These are phyloP conservation scores for Adelphocoris suturalis DNA, from an alignment of 2,888 invertebrate genomes.

Conservation along the genomic window DNA sequence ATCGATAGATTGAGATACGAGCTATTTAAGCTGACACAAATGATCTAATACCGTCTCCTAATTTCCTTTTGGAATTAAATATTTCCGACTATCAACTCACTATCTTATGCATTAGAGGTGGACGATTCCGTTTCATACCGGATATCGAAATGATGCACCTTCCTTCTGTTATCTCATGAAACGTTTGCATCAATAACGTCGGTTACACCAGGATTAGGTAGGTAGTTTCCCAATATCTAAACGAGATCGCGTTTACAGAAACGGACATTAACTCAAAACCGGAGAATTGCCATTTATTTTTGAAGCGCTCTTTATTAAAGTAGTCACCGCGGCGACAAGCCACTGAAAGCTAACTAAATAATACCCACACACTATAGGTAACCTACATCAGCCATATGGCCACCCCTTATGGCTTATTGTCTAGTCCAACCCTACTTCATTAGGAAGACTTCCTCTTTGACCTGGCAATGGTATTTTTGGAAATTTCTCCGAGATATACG, in stretches of 20 bases:
- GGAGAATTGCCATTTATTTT: background rate
- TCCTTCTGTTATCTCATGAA: background rate
- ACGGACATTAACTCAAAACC: background rate
- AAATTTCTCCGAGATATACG: background rate
- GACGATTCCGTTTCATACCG: background rate
- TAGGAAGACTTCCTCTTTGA: conserved; percentile 16
- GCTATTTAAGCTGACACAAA: no score
- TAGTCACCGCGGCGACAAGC: background rate
- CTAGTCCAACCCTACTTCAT: conserved; percentile 11
- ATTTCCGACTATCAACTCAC: background rate
- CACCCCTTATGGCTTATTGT: background rate
- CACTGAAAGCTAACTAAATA: background rate
- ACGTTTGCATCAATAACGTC: background rate
- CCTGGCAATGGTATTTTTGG: conserved; percentile 24
- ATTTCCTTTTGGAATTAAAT: no score
- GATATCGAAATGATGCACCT: background rate
- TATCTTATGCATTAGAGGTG: background rate
- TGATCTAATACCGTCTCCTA: no score
- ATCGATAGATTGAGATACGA: no score
- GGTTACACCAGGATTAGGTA: background rate
- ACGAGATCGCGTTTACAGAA: background rate
- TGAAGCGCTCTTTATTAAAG: background rate
- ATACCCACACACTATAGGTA: background rate
- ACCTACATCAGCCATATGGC: background rate
- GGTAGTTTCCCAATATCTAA: background rate